Base-by-base conservation (phyloP, 2,797 vertebrate genomes). In the Myripristis murdjan region DNA sequence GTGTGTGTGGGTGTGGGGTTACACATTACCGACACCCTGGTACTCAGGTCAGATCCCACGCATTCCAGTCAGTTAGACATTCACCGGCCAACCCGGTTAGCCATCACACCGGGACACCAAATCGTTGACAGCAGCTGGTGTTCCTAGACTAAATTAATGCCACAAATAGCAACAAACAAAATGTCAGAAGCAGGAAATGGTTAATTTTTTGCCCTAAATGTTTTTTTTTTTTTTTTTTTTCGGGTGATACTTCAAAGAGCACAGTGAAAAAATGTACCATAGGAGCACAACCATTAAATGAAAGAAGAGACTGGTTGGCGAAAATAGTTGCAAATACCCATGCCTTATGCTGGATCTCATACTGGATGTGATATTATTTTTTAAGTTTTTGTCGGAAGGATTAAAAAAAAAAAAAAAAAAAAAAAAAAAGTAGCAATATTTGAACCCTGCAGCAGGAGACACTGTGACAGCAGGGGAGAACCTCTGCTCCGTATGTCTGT, bases 61-160 rank as follows among this genome's bases (percentile, higher is more conserved):
- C 87, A 90, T 88, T 87, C 85, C 82, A 77, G 69, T 72, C 55
- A 72, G 89, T 91, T 74, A 91, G 65, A 79, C 72, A 91, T 89
- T 93, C 61, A 90, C 73, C 64, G 53, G 49, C 70, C 37, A 52
- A 60, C 55, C 72, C 71, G 70, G 86, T 90, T 79, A 86, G 60
- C 64, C 71, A 60, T 89, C 83, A 63, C 60, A 65, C 43, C 28
- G 35, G 75, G 28, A 66, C 73, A 79, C 71, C 41, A 12, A 4
- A 24, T 51, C 11, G 24, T 51, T 4, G 23, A 18, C 49, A 55
- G 65, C 9, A 33, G 46, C 69, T 35, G 41, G 43, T 79, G 14
- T 57, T 75, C 59, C 48, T 69, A 65, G 75, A 79, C 75, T 67
- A 73, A 69, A 82, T 73, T 57, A 78, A 81, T 64, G 58, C 64